Base-by-base conservation (phyloP, 2,888 invertebrate genomes). In the Trichogramma dendrolimi region DNA sequence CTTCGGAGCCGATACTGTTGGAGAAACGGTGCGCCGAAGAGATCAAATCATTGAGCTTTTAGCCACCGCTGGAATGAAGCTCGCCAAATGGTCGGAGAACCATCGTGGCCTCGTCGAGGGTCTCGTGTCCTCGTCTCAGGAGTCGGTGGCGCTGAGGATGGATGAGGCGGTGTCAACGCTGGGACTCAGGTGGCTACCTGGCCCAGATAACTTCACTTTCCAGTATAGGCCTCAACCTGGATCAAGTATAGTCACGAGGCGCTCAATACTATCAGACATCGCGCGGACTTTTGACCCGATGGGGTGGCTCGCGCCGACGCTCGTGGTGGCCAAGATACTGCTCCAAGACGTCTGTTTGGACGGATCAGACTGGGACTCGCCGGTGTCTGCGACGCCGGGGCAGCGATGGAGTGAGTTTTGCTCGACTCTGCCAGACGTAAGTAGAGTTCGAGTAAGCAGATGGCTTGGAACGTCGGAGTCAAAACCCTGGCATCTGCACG, bases 1-100 rank as follows among this genome's bases (percentile, higher is more conserved):
- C 11, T 44, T 52, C 1, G 64, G 61, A 2, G 56, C 58, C 3
- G 53, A 64, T 6, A 49, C 50, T 4, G 11, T 58, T 10, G 6
- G 27, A 27, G 27, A 27, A 27, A 27, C 1, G 1, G 27, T 27
- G 27, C 27, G 27, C 27, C 53, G 43, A 43, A 14, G 43, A 4
- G 27, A 54, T 14, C 43, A 54, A 4, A 1, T 54, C 5, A 41
- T 6, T 11, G 11, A 40, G n/a, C 41, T 52, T 2, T 11, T 42
- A 1, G 40, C 41, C 5, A 5, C 43, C 1, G 53, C 43, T 1
- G 11, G 27, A 11, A 54, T 54, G 53, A 4, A 11, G 7, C 43
- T 54, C 43, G 43, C 14, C 5, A 54, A 43, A 43, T 27, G 53
- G 43, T 5, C 43, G 3, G 53, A 27, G 5, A 54, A 43, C 8